phyloP scores from a whole-genome alignment of 2,888 invertebrate species.

The Neocrepidodera transversa region DNA sequence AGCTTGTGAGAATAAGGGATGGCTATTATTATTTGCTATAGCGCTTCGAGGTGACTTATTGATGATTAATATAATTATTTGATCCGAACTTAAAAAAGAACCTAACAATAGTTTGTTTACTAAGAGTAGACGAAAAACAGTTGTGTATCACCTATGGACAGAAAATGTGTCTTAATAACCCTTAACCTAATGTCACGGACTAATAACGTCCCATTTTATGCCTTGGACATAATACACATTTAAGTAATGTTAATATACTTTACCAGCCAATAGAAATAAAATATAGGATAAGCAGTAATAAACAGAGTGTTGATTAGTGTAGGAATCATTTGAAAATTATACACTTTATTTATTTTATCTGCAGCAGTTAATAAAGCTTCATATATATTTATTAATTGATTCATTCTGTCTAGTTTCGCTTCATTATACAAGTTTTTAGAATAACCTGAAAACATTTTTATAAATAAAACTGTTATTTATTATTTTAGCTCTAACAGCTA shows the following conservation, averaged over 20 bases:
- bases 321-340: slow-evolving; percentile 32
- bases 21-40: too few relatives aligned
- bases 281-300: slow-evolving; percentile 35
- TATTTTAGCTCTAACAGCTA: background rate
- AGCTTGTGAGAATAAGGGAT: too few relatives aligned
- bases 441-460: background rate
- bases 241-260: slow-evolving; percentile 7
- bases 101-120: too few relatives aligned
- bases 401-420: background rate
- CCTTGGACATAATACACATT: too few relatives aligned
- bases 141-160: too few relatives aligned
- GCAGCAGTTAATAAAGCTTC: background rate
- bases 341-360: slow-evolving; percentile 31
- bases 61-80: too few relatives aligned
- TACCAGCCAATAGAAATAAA: slow-evolving; percentile 41
- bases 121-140: too few relatives aligned
- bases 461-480: background rate
- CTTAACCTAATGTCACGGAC: too few relatives aligned
- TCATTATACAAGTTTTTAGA: background rate
- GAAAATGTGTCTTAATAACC: too few relatives aligned
- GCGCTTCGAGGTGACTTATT: too few relatives aligned
- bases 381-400: slow-evolving; percentile 4
- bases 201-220: too few relatives aligned
- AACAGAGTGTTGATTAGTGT: slow-evolving; percentile 34
- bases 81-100: too few relatives aligned